A percentile compares a stretch with the other conserved stretches of the same genome.
phyloP scores from a whole-genome alignment of 2,888 invertebrate genomes.

The Himalopsyche kuldschensis region DNA sequence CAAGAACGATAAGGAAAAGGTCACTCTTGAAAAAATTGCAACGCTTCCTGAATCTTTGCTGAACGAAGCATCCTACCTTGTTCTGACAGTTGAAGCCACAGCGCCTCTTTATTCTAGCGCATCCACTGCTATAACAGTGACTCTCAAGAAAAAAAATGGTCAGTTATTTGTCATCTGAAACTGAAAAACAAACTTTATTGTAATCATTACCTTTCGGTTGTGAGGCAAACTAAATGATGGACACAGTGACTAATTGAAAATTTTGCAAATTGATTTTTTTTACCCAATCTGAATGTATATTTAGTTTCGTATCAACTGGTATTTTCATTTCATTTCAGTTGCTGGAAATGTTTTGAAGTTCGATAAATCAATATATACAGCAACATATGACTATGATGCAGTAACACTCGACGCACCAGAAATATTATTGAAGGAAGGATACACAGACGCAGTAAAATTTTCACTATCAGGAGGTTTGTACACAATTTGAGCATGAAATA shows the following conservation, averaged over 20 bases:
- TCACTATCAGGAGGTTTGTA: conserved; percentile 6
- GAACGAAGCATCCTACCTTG: conserved; percentile 16
- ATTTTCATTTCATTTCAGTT: too few species aligned
- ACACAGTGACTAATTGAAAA: too few species aligned
- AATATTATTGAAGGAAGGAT: conserved; percentile 8
- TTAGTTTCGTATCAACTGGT: too few species aligned
- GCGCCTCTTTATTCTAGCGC: background rate
- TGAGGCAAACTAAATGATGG: too few species aligned
- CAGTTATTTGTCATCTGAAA: background rate
- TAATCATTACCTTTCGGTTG: too few species aligned
- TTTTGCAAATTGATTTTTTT: too few species aligned
- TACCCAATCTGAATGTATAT: too few species aligned
- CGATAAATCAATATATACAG: background rate
- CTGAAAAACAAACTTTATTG: too few species aligned
- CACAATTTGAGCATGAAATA: too few species aligned
- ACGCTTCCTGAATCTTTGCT: conserved; percentile 31
- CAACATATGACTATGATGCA: background rate
- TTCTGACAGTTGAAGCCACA: conserved; percentile 36
- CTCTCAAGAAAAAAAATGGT: background rate
- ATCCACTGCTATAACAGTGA: background rate
- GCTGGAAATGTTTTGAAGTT: background rate
- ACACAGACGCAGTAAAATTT: background rate
- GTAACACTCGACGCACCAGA: background rate
- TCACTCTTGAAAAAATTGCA: background rate
- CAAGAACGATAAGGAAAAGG: background rate